These are phyloP conservation scores for Homalodisca vitripennis DNA, from an alignment of 1,140 invertebrate genomes.

Conservation along the genomic window DNA sequence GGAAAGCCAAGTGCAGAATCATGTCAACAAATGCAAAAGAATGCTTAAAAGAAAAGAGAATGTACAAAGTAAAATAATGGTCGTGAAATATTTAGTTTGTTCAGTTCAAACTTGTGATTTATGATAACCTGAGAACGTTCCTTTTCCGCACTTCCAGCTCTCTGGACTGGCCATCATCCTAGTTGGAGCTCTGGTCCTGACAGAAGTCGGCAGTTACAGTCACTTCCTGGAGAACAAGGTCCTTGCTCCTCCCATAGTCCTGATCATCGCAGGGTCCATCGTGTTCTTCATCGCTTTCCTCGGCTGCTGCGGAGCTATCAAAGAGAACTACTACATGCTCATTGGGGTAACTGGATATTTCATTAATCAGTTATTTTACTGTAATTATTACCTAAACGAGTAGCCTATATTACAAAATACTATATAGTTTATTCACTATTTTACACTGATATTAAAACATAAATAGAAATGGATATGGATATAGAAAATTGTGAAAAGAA, in stretches of 20 bases:
- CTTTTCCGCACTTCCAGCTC: conserved; percentile 50
- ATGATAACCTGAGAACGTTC: conserved; percentile 5
- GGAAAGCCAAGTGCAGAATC: too few relatives aligned
- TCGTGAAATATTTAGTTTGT: too few relatives aligned
- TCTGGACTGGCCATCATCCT: conserved; percentile 61
- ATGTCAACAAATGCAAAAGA: too few relatives aligned
- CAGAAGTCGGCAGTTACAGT: conserved; percentile 56
- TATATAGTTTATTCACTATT: too few relatives aligned
- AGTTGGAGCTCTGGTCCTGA: conserved; percentile 56
- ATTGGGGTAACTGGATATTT: too few relatives aligned
- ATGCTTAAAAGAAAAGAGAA: background rate
- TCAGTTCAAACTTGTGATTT: conserved; percentile 8
- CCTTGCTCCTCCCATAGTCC: conserved; percentile 58
- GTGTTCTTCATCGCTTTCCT: conserved; percentile 68
- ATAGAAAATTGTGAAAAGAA: too few relatives aligned
- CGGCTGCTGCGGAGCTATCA: conserved; percentile 73
- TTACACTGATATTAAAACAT: too few relatives aligned
- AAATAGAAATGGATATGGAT: too few relatives aligned
- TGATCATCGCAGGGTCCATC: conserved; percentile 65
- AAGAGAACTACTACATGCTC: conserved; percentile 64
- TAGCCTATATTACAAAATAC: too few relatives aligned
- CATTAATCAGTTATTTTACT: too few relatives aligned
- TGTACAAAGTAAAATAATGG: background rate
- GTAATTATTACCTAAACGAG: too few relatives aligned
- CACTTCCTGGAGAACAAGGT: conserved; percentile 60